Base-by-base conservation (phyloP, 2,888 invertebrate species). In the Eulithis prunata region DNA sequence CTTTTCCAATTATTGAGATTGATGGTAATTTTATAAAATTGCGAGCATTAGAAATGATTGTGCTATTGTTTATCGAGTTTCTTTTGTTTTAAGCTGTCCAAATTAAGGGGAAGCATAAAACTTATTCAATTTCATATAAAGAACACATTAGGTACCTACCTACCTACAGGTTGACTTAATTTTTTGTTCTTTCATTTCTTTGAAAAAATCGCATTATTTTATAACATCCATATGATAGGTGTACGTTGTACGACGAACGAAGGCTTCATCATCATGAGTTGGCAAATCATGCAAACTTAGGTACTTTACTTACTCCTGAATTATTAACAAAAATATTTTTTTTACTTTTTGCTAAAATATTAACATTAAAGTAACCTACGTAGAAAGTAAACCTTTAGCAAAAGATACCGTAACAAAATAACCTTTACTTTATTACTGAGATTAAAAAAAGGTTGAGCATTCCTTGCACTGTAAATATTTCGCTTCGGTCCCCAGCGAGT, bases 1-100 rank as follows among this genome's bases (percentile, higher is more conserved):
- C 81, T 87, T 87, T 87, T 79, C 83, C 86, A 86, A 87, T 87
- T 87, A 86, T 72, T 75, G 78, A 78, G 81, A 81, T 83, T 84
- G 83, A 82, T 79, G 82, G 78, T 81, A 80, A 82, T 81, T 82
- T 84, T 77, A 79, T 78, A 77, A 84, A 82, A 83, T 81, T 81
- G 76, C 76, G 74, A 70, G 69, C 77, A 71, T 80, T 79, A 78
- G 74, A 73, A 75, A 66, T 70, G 65, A 75, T 75, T 78, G 78
- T 77, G 68, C 72, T 75, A 78, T 74, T 71, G 71, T 77, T 77
- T 75, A 70, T 76, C 66, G 71, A 61, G 65, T 43, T 65, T 64
- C 70, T 68, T 73, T 77, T 76, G 71, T 59, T 61, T 65, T 66
- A 70, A 71, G 21, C 2, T 21, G 70, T 65, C 65, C 64, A 70